phyloP scores from a whole-genome alignment of 2,113 vertebrate species.

The Mastomys natalensis region DNA sequence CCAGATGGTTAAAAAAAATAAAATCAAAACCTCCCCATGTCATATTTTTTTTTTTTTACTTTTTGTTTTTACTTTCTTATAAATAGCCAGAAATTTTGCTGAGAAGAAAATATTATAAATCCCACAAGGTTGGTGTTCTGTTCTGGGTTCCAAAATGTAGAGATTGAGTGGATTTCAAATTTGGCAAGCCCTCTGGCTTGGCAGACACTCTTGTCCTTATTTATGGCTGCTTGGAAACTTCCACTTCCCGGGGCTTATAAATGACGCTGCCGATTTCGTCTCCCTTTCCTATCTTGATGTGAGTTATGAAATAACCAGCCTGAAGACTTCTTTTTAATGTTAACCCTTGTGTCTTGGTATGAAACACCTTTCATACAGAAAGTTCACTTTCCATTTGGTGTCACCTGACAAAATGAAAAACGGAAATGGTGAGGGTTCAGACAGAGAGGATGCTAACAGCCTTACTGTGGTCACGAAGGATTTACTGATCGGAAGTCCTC shows the following conservation, averaged over 20 bases:
- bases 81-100: slow-evolving; percentile 75
- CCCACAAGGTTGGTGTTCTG: slow-evolving; percentile 76
- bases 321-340: slow-evolving; percentile 59
- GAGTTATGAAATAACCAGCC: slow-evolving; percentile 68
- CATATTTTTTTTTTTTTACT: background rate
- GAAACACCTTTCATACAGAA: background rate
- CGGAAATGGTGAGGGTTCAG: background rate
- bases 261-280: slow-evolving; percentile 69
- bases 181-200: slow-evolving; percentile 78
- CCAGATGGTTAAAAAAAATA: slow-evolving; percentile 41
- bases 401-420: slow-evolving; percentile 22
- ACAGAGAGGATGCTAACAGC: background rate
- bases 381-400: background rate
- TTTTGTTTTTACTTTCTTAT: slow-evolving; percentile 74
- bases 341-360: slow-evolving; percentile 14
- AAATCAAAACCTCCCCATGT: slow-evolving; percentile 55
- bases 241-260: slow-evolving; percentile 76
- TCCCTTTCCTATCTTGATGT: slow-evolving; percentile 62
- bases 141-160: slow-evolving; percentile 75
- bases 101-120: slow-evolving; percentile 80
- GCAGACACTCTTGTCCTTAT: slow-evolving; percentile 70
- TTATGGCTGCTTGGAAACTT: slow-evolving; percentile 79
- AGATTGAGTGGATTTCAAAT: slow-evolving; percentile 75
- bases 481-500: background rate
- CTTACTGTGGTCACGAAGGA: background rate